A percentile compares a stretch with the other conserved stretches of the same genome.
Evolutionary conservation across 1,140 invertebrate species (phyloP).

Genomic region (Phortica variegata): DNA sequence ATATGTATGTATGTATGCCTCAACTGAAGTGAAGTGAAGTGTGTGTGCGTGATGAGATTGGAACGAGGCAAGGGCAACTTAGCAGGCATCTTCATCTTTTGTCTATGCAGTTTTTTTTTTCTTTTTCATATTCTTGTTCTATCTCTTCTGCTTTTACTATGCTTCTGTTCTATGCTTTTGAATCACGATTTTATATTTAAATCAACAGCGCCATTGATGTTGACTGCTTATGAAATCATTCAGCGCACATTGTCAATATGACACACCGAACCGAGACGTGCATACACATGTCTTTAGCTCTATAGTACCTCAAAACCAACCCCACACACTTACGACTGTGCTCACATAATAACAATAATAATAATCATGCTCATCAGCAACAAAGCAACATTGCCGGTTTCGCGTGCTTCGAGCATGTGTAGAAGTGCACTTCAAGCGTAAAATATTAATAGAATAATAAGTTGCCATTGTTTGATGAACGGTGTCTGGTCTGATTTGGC

Average conservation of each 20-base stretch:
- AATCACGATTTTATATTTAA: slow-evolving; percentile 9
- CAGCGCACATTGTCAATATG: slow-evolving; percentile 41
- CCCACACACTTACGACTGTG: not conserved
- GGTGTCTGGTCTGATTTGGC: too few species aligned
- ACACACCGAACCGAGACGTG: slow-evolving; percentile 12
- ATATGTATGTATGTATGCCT: slow-evolving; percentile 8
- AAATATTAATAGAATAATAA: slow-evolving; percentile 56
- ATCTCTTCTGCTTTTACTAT: slow-evolving; percentile 16
- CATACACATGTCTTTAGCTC: too few species aligned
- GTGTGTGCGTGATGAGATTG: too few species aligned
- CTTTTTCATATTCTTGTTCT: slow-evolving; percentile 29
- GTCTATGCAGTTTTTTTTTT: too few species aligned
- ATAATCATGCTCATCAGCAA: slow-evolving; percentile 34
- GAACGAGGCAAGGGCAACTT: too few species aligned
- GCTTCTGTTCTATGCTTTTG: slow-evolving; percentile 10
- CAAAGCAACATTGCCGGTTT: too few species aligned
- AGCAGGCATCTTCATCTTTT: too few species aligned
- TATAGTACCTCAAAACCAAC: too few species aligned
- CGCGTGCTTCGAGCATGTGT: slow-evolving; percentile 53
- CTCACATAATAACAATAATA: not conserved
- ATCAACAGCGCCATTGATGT: slow-evolving; percentile 20
- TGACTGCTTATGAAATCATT: slow-evolving; percentile 46
- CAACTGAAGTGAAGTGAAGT: too few species aligned
- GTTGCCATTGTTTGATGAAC: slow-evolving; percentile 50
- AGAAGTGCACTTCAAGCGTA: slow-evolving; percentile 46